Conservation (phyloP, 1,140 invertebrate genomes). For the Oncopeltus fasciatus region DNA sequence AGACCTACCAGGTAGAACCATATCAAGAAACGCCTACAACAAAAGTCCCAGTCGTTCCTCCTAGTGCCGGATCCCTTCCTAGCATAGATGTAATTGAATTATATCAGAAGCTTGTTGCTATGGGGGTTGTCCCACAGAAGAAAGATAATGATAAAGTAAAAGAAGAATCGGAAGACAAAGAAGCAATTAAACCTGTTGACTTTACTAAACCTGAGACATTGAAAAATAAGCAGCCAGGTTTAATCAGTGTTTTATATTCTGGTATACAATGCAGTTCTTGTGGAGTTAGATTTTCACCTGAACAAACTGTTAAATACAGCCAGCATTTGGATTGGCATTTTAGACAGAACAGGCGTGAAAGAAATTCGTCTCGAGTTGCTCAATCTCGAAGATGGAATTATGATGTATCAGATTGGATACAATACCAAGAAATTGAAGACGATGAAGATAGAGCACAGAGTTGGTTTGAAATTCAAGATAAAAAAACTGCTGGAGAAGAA, state of each 20-base stretch:
- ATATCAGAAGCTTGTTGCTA: constrained; percentile 66
- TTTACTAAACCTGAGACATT: constrained; percentile 53
- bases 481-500: constrained; percentile 30
- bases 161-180: constrained; percentile 26
- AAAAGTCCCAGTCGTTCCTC: constrained; percentile 28
- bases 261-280: constrained; percentile 90
- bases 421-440: constrained; percentile 88
- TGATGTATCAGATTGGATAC: constrained; percentile 78
- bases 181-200: constrained; percentile 41
- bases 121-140: constrained; percentile 54
- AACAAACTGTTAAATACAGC: constrained; percentile 73
- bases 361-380: constrained; percentile 67
- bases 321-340: constrained; percentile 97
- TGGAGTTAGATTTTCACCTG: constrained; percentile 74
- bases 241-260: constrained; percentile 36
- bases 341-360: constrained; percentile 74
- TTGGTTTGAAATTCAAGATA: constrained; percentile 65
- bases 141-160: constrained; percentile 31
- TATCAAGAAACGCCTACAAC: constrained; percentile 28
- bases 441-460: constrained; percentile 79
- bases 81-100: constrained; percentile 62
- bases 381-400: constrained; percentile 80
- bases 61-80: constrained; percentile 26
- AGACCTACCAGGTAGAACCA: constrained; percentile 24
- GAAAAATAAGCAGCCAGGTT: constrained; percentile 45